A percentile compares a stretch with the other conserved stretches of the same genome.
Evolutionary conservation across 1,140 invertebrate species (phyloP).

Genomic region (Drosophila sulfurigaster): DNA sequence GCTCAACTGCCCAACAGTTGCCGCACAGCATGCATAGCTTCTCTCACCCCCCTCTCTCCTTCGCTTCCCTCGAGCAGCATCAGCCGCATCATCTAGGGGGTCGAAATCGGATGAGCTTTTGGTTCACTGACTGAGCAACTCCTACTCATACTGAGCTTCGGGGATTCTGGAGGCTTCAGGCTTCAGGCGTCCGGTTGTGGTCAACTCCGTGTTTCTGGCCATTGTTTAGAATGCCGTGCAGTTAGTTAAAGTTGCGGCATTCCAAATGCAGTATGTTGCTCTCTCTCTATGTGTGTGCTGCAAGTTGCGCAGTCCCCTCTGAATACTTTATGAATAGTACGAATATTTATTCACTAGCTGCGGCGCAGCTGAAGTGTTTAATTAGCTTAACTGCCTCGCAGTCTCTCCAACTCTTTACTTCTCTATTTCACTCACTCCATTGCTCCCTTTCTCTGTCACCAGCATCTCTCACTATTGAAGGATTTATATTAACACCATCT

Average conservation of each 20-base stretch:
- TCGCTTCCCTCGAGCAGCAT: neutral
- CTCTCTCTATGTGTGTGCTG: neutral
- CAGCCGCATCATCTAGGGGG: conserved; percentile 1
- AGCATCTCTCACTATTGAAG: neutral
- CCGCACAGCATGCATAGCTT: conserved; percentile 1
- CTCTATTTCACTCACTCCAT: neutral
- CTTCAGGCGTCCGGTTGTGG: conserved; percentile 5
- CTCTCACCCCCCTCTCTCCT: neutral
- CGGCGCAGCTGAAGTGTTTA: neutral
- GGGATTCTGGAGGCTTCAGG: neutral
- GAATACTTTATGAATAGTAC: conserved; percentile 12
- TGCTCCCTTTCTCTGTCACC: neutral
- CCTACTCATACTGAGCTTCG: neutral
- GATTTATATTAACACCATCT: conserved; percentile 19
- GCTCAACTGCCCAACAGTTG: conserved; percentile 24
- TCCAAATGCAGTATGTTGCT: neutral
- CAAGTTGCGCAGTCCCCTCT: neutral
- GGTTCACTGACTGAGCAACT: conserved; percentile 12
- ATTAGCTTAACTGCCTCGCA: conserved; percentile 1
- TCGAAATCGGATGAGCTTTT: conserved; percentile 36
- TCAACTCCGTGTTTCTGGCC: neutral
- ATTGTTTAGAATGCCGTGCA: conserved; percentile 6
- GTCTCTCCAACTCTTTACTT: neutral
- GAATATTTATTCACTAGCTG: conserved; percentile 19
- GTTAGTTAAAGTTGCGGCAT: conserved; percentile 10